Evolutionary conservation across 2,797 vertebrate genomes (phyloP).

Genomic region (Sarcophilus harrisii): DNA sequence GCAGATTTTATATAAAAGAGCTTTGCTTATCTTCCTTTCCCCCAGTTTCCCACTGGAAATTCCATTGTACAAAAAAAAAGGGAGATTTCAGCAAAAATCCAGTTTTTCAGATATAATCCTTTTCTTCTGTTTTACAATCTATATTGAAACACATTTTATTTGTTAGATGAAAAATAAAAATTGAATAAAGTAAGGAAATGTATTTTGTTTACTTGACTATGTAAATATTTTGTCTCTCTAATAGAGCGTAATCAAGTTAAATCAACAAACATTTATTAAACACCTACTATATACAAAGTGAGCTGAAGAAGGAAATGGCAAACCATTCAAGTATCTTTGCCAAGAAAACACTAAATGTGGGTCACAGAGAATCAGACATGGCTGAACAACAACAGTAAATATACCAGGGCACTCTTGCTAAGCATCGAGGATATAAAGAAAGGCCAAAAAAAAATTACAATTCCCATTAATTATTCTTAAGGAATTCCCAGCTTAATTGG

Average conservation of each 20-base stretch:
- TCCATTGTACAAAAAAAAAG: neutral
- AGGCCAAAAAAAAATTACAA: no score
- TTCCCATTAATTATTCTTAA: neutral
- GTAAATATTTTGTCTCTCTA: neutral
- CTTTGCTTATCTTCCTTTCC: neutral
- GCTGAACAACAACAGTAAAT: neutral
- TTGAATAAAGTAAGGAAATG: neutral
- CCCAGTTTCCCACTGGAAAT: neutral
- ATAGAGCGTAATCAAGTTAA: neutral
- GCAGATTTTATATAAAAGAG: neutral
- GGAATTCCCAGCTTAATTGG: neutral
- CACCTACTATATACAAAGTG: neutral
- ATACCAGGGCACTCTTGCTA: neutral
- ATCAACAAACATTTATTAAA: neutral
- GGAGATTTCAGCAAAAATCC: neutral
- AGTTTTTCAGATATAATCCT: neutral
- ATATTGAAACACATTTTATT: neutral
- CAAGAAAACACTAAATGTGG: neutral
- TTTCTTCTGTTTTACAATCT: neutral
- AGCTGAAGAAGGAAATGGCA: neutral
- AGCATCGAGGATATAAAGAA: neutral
- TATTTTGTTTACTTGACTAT: neutral
- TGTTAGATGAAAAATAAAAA: neutral
- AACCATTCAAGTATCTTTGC: neutral
- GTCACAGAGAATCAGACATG: neutral